These are phyloP conservation scores for Mastigias papua DNA, from an alignment of 30 jellyfish, hydroid and myxozoan species.

Conservation along the genomic window DNA sequence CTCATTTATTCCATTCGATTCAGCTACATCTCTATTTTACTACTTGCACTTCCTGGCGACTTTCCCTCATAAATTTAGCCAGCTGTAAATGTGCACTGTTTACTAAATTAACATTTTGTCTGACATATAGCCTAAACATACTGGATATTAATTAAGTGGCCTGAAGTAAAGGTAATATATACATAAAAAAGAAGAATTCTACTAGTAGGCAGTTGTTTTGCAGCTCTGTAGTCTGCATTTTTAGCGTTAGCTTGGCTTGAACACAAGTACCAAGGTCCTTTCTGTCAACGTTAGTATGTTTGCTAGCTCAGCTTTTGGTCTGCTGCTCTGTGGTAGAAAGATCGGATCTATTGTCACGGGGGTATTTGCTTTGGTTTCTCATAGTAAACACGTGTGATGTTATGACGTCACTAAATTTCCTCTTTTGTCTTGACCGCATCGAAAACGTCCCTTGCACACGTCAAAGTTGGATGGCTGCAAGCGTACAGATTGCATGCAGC, in stretches of 20 bases:
- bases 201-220: no score
- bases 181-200: no score
- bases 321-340: slow-evolving; percentile 53
- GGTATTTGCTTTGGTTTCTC: slow-evolving; percentile 3
- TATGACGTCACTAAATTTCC: slow-evolving; percentile 16
- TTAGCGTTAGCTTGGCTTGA: not conserved
- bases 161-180: no score
- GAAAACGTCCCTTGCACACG: not conserved
- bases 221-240: not conserved
- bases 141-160: no score
- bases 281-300: slow-evolving; percentile 47
- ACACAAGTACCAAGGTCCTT: not conserved
- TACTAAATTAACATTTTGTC: no score
- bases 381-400: slow-evolving; percentile 30
- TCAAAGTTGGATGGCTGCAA: not conserved
- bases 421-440: not conserved
- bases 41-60: no score
- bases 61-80: no score
- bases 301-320: slow-evolving; percentile 74
- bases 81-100: no score
- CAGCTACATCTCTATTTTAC: no score
- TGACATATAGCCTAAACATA: no score
- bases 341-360: slow-evolving; percentile 69
- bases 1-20: no score
- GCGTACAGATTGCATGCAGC: not conserved